Evolutionary conservation across 1,140 invertebrate genomes (phyloP).

Genomic region (Druon quercuslanigerum): DNA sequence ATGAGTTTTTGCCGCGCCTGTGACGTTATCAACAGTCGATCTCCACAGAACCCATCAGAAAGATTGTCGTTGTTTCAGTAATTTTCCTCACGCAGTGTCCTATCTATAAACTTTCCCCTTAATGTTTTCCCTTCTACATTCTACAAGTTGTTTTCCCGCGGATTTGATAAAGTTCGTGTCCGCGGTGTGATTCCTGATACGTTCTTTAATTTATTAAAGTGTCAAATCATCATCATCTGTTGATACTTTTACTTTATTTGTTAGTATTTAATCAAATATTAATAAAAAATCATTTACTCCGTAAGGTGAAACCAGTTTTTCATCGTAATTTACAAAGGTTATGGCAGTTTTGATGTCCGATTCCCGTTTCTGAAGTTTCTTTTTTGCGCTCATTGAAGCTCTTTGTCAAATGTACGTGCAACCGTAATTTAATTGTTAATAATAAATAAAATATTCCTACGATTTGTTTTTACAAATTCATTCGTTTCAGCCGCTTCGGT

Average conservation of each 20-base stretch:
- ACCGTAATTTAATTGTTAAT: background rate
- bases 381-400: background rate
- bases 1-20: slow-evolving; percentile 75
- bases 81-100: background rate
- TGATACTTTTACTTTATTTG: background rate
- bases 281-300: background rate
- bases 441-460: background rate
- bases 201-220: slow-evolving; percentile 39
- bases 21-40: slow-evolving; percentile 75
- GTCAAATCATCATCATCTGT: slow-evolving; percentile 24
- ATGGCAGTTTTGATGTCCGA: background rate
- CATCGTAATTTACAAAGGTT: background rate
- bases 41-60: slow-evolving; percentile 24
- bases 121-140: slow-evolving; percentile 16
- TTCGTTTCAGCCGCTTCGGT: background rate
- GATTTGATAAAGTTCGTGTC: slow-evolving; percentile 52
- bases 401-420: slow-evolving; percentile 38
- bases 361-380: background rate
- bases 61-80: background rate
- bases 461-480: background rate
- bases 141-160: slow-evolving; percentile 62
- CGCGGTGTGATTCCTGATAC: slow-evolving; percentile 36
- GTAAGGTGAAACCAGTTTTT: background rate
- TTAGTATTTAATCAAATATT: background rate
- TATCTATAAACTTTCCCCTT: slow-evolving; percentile 1